A percentile compares a stretch with the other conserved stretches of the same genome.
Conservation (phyloP, 1,140 invertebrate species). For the Brachionus rubens region DNA sequence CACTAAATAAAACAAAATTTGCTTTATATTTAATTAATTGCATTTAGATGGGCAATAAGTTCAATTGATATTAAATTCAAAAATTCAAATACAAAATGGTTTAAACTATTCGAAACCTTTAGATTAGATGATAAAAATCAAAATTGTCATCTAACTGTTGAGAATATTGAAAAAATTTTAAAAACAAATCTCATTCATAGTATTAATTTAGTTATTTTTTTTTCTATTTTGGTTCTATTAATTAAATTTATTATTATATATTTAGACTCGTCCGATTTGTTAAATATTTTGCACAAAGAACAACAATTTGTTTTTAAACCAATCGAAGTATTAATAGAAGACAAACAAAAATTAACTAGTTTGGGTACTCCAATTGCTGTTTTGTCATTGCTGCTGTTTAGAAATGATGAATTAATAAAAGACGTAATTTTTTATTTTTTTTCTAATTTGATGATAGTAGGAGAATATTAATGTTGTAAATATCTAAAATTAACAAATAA, state of each 20-base stretch:
- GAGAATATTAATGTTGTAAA: no score
- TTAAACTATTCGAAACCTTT: constrained; percentile 7
- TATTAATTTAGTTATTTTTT: not conserved
- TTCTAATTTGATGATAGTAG: no score
- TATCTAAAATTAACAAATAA: not conserved
- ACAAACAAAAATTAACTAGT: not conserved
- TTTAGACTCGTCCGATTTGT: no score
- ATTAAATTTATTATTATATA: no score
- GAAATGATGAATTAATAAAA: not conserved
- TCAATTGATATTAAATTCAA: constrained; percentile 26
- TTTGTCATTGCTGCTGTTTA: not conserved
- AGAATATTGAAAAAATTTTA: not conserved
- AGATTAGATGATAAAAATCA: not conserved
- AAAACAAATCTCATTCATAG: not conserved
- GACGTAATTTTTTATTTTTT: not conserved
- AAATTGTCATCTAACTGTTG: not conserved
- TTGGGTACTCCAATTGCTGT: not conserved
- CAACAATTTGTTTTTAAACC: not conserved
- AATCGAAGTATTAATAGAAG: not conserved
- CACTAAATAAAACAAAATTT: not conserved
- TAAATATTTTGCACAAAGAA: not conserved
- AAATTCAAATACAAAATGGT: not conserved
- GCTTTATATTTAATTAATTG: not conserved
- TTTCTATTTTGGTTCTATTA: no score
- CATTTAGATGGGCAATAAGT: constrained; percentile 9